Percentiles rank a stretch among this genome's conserved stretches.
Conservation (phyloP, 2,888 invertebrate species). For the Pheosia gnoma region DNA sequence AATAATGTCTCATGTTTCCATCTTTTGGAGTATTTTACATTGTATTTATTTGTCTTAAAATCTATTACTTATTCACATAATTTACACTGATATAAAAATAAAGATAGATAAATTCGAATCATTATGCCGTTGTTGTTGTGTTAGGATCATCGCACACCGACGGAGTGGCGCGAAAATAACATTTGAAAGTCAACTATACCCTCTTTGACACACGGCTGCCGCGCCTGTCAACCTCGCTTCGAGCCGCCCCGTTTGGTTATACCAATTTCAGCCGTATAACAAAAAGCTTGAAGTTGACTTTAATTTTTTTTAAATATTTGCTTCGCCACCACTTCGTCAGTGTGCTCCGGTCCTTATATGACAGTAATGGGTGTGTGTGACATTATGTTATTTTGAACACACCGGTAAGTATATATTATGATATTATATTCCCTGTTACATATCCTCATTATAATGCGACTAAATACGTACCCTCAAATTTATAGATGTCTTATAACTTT, state of each 20-base stretch:
- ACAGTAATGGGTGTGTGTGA: not conserved
- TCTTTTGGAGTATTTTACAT: not conserved
- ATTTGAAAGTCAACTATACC: too few relatives aligned
- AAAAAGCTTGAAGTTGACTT: too few relatives aligned
- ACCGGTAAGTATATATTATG: conserved; percentile 8
- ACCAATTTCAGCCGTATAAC: too few relatives aligned
- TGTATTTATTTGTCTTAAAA: conserved; percentile 24
- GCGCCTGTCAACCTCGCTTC: too few relatives aligned
- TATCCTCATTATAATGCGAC: not conserved
- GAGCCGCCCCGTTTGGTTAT: too few relatives aligned
- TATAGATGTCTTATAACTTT: not conserved
- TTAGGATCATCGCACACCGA: too few relatives aligned
- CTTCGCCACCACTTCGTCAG: too few relatives aligned
- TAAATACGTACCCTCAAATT: too few relatives aligned
- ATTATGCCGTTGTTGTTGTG: conserved; percentile 38
- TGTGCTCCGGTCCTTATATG: too few relatives aligned
- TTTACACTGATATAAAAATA: conserved; percentile 41
- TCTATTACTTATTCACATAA: conserved; percentile 35
- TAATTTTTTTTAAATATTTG: too few relatives aligned
- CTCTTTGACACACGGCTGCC: too few relatives aligned
- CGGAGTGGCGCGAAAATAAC: too few relatives aligned
- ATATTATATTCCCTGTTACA: not conserved
- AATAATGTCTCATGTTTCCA: conserved; percentile 6
- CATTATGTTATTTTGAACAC: conserved; percentile 23
- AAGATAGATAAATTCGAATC: conserved; percentile 39